Conservation (phyloP, 2,888 invertebrate genomes). For the Athalia circularis region DNA sequence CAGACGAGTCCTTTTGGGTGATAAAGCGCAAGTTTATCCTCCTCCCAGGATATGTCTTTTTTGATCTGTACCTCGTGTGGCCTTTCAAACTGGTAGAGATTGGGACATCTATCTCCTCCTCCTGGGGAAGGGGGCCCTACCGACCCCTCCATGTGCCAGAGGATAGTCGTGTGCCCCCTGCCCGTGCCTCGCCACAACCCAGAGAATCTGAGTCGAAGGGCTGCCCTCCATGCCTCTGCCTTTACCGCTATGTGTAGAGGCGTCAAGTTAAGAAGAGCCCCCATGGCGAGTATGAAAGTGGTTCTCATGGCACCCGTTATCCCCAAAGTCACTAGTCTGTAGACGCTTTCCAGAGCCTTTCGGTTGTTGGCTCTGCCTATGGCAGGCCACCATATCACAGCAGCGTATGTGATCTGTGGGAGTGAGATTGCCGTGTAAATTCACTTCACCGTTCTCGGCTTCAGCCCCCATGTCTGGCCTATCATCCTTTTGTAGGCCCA, state of each 20-base stretch:
- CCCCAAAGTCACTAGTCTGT: conserved; percentile 47
- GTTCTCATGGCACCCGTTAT: conserved; percentile 48
- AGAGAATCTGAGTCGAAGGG: conserved; percentile 7
- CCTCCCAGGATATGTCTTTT: too few species aligned
- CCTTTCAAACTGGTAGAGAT: neutral
- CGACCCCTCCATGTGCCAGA: neutral
- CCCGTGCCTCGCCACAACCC: neutral
- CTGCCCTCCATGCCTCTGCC: conserved; percentile 36
- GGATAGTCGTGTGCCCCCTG: neutral
- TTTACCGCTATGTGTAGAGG: conserved; percentile 36
- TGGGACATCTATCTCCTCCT: neutral
- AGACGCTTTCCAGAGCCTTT: conserved; percentile 31
- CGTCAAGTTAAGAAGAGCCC: conserved; percentile 41
- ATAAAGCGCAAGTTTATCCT: too few species aligned
- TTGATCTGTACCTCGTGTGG: too few species aligned
- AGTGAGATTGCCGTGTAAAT: too few species aligned
- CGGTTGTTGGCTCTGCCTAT: conserved; percentile 9
- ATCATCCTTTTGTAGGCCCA: conserved; percentile 47
- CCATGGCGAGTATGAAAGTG: conserved; percentile 43
- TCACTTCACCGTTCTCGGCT: too few species aligned
- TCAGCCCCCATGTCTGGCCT: too few species aligned
- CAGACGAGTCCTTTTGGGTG: neutral
- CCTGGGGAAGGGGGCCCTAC: neutral
- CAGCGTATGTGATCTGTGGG: too few species aligned
- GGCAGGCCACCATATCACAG: too few species aligned